phyloP scores from a whole-genome alignment of 2,797 vertebrate genomes.

The Liasis olivaceus region DNA sequence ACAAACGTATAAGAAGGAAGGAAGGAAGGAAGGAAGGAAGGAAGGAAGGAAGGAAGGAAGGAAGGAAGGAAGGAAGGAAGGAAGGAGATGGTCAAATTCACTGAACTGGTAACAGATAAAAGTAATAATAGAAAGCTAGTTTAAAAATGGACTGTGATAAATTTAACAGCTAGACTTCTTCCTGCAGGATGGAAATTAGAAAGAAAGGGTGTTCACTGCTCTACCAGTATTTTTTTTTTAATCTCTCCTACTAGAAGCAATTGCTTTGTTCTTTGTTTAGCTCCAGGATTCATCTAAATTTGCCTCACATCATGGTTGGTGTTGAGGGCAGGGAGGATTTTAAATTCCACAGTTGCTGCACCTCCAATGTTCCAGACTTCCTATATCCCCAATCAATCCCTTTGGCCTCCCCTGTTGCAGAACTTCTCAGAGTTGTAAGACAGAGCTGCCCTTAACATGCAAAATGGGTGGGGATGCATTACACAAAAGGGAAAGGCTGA shows the following conservation, averaged over 20 bases:
- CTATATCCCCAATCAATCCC: too few relatives aligned
- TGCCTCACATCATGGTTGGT: too few relatives aligned
- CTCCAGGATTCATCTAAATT: too few relatives aligned
- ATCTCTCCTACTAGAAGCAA: not conserved
- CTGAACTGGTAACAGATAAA: not conserved
- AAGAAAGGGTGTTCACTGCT: not conserved
- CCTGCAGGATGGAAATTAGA: not conserved
- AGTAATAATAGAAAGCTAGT: not conserved
- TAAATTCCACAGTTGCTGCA: too few relatives aligned
- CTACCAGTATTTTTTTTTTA: not conserved
- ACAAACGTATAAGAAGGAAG: not conserved
- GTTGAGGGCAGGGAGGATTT: too few relatives aligned
- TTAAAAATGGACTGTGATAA: not conserved
- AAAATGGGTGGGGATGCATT: too few relatives aligned
- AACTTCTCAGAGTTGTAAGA: too few relatives aligned
- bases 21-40: too few relatives aligned
- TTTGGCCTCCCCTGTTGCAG: too few relatives aligned
- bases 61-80: not conserved
- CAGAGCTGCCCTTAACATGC: too few relatives aligned
- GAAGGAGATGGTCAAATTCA: not conserved
- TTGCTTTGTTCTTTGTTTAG: not conserved
- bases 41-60: not conserved
- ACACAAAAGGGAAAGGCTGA: too few relatives aligned
- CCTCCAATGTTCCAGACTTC: too few relatives aligned
- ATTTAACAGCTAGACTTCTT: not conserved